Evolutionary conservation across 2,797 vertebrate genomes (phyloP).

Genomic region (Channallabes apus): DNA sequence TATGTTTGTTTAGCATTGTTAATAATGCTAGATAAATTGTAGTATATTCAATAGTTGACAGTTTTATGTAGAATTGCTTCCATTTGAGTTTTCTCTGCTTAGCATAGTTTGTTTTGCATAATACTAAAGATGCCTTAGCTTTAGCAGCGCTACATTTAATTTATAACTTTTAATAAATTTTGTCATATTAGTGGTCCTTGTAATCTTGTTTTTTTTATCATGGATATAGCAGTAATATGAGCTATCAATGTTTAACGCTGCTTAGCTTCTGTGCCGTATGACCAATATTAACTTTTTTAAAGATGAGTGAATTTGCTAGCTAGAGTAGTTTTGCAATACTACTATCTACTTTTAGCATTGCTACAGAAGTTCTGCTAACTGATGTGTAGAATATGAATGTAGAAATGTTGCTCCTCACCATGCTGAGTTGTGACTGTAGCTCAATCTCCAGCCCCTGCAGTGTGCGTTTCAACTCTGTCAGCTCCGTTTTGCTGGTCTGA

Average conservation of each 20-base stretch:
- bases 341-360: not conserved
- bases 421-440: conserved; percentile 75
- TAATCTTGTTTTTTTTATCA: too few species aligned
- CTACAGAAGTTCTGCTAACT: not conserved
- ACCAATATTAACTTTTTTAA: not conserved
- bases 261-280: not conserved
- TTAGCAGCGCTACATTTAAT: not conserved
- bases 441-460: conserved; percentile 81
- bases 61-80: not conserved
- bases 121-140: not conserved
- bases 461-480: conserved; percentile 53
- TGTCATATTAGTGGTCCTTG: not conserved
- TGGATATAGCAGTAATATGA: not conserved
- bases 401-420: conserved; percentile 62
- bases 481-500: conserved; percentile 41
- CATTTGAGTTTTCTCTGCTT: not conserved
- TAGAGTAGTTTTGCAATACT: not conserved
- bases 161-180: not conserved
- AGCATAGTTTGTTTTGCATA: not conserved
- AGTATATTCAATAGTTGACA: not conserved
- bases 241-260: not conserved
- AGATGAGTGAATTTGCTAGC: not conserved
- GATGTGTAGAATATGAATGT: not conserved
- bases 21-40: not conserved
- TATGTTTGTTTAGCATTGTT: not conserved